Percentiles rank a stretch among this genome's conserved stretches.
These are phyloP conservation scores for Pristionchus entomophagus DNA, from an alignment of 2,888 invertebrate species.

Conservation along the genomic window DNA sequence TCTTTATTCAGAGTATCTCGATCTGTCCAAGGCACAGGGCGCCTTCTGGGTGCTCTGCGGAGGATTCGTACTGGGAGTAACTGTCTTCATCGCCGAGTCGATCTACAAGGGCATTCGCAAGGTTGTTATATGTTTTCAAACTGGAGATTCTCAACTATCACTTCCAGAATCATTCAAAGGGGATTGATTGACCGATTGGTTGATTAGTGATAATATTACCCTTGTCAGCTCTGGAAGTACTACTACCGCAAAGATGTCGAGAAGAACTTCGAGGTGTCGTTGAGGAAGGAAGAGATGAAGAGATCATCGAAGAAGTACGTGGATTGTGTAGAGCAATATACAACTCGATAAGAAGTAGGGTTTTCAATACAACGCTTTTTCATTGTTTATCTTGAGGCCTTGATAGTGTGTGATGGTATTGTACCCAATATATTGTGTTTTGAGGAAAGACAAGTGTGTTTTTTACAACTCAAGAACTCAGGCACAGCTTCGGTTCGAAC, in stretches of 20 bases:
- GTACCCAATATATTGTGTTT: no score
- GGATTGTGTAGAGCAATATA: no score
- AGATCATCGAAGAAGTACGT: neutral
- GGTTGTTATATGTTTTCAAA: neutral
- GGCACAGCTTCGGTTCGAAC: slow-evolving; percentile 35
- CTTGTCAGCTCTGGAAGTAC: neutral
- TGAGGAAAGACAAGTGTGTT: no score
- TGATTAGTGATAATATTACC: neutral
- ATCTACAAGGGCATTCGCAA: neutral
- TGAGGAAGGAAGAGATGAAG: neutral
- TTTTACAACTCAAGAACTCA: neutral
- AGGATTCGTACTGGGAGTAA: slow-evolving; percentile 56
- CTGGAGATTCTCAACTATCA: no score
- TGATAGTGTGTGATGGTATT: no score
- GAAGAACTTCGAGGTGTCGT: neutral
- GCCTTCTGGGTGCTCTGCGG: slow-evolving; percentile 69
- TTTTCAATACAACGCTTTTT: no score
- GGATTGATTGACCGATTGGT: neutral
- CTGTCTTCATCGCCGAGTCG: slow-evolving; percentile 54
- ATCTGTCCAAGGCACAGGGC: slow-evolving; percentile 67
- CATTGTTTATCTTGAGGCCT: no score
- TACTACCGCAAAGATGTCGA: neutral
- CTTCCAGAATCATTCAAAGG: neutral
- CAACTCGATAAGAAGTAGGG: no score
- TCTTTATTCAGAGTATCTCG: slow-evolving; percentile 57